phyloP scores from a whole-genome alignment of 2,888 invertebrate genomes.

The Stenodera caucasica region DNA sequence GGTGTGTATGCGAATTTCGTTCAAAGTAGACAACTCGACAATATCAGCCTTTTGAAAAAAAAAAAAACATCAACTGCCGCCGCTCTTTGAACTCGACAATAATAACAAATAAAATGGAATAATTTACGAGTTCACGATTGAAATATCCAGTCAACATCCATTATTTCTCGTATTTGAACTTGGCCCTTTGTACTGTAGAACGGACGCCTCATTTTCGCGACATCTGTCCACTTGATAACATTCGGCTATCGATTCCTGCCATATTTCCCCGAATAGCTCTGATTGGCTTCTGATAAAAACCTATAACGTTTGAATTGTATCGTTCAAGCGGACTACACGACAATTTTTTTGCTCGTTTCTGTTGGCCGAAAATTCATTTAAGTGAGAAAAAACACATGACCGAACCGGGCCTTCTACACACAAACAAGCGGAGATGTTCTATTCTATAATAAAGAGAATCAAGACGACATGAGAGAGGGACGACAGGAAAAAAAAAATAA shows the following conservation, averaged over 20 bases:
- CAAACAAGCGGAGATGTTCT: neutral
- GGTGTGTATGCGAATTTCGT: too few species aligned
- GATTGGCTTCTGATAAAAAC: constrained; percentile 2
- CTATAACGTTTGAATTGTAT: constrained; percentile 3
- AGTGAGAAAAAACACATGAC: constrained; percentile 3
- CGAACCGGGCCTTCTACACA: neutral
- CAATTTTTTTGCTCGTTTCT: neutral
- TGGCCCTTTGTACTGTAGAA: neutral
- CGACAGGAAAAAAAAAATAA: neutral
- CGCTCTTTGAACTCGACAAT: too few species aligned
- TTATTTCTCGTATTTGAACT: neutral
- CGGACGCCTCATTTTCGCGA: neutral
- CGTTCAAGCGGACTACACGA: neutral
- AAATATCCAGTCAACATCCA: too few species aligned
- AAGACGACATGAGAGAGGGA: neutral
- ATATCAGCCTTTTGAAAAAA: too few species aligned
- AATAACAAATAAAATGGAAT: too few species aligned
- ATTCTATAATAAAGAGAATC: neutral
- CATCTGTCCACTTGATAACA: neutral
- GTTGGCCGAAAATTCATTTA: neutral
- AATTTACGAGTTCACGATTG: too few species aligned
- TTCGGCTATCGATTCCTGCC: neutral
- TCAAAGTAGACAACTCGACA: neutral
- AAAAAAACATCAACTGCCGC: too few species aligned
- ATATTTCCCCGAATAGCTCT: neutral